Evolutionary conservation across 2,797 vertebrate species (phyloP).

Genomic region (Enteromius trimaculatus): DNA sequence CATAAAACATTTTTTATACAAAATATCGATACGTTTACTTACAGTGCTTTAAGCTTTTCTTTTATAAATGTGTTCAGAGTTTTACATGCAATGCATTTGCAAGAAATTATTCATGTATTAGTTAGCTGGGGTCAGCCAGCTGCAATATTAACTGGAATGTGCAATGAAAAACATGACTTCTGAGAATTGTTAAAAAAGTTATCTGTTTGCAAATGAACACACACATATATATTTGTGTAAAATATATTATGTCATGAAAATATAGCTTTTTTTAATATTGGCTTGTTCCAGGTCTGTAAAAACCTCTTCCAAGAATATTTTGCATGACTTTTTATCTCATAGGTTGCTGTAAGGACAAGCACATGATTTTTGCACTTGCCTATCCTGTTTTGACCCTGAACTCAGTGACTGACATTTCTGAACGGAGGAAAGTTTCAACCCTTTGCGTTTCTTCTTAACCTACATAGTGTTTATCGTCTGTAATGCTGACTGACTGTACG

Average conservation of each 20-base stretch:
- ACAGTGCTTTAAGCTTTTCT: background rate
- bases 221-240: too few species aligned
- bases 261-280: background rate
- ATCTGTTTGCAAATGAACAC: too few species aligned
- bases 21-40: background rate
- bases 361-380: background rate
- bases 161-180: too few species aligned
- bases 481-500: slow-evolving; percentile 19
- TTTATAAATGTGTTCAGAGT: too few species aligned
- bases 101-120: too few species aligned
- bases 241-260: background rate
- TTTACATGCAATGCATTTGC: background rate
- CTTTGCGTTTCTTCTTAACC: slow-evolving; percentile 16
- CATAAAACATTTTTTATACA: background rate
- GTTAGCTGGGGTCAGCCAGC: too few species aligned
- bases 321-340: background rate
- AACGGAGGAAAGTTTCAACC: background rate
- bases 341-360: background rate
- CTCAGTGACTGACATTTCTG: background rate
- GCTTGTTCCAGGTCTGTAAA: background rate
- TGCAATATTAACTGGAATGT: too few species aligned
- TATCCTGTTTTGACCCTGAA: background rate
- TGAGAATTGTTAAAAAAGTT: too few species aligned
- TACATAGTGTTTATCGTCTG: background rate
- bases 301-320: background rate